phyloP scores from a whole-genome alignment of 2,888 invertebrate species.

The Micoletzkya japonica region DNA sequence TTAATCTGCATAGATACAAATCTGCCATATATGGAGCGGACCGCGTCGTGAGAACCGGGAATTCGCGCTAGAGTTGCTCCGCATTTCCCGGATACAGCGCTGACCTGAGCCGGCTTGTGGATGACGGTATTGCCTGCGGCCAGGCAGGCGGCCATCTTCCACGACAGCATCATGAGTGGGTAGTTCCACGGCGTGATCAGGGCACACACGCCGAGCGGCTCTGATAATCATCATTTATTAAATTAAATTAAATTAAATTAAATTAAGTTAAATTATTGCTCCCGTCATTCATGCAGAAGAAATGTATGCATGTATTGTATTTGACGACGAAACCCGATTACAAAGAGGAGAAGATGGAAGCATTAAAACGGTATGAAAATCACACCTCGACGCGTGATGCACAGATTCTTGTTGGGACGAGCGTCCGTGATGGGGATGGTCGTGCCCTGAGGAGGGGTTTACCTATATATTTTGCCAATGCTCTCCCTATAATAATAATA shows the following conservation, averaged over 20 bases:
- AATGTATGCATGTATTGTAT: too few relatives aligned
- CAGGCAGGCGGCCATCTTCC: constrained; percentile 97
- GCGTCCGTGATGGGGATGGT: constrained; percentile 91
- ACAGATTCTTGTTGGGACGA: constrained; percentile 84
- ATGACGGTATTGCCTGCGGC: constrained; percentile 95
- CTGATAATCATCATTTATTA: too few relatives aligned
- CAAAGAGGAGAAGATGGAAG: constrained; percentile 24
- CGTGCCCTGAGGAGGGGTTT: too few relatives aligned
- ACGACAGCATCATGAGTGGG: constrained; percentile 95
- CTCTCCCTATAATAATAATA: too few relatives aligned
- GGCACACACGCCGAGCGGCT: constrained; percentile 89
- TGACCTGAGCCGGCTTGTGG: constrained; percentile 83
- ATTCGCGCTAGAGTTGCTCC: too few relatives aligned
- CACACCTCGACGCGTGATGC: constrained; percentile 75
- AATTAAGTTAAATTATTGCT: too few relatives aligned
- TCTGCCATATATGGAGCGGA: too few relatives aligned
- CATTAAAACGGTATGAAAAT: not conserved
- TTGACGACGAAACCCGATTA: constrained; percentile 22
- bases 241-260: not conserved
- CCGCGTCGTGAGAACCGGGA: too few relatives aligned
- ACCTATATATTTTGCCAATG: too few relatives aligned
- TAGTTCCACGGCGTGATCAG: constrained; percentile 96
- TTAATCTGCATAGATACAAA: too few relatives aligned
- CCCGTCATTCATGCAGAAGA: too few relatives aligned
- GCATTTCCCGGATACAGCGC: not conserved